These are phyloP conservation scores for Pan troglodytes DNA, from an alignment of 2,113 vertebrate genomes.

Conservation along the genomic window NHGRI_mPanTro3-v2.1_pri NC_072421.2:8741001-8741500, in stretches of 20 bases:
- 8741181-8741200: neutral
- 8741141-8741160: neutral
- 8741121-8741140: neutral
- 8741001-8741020: neutral
- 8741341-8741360: neutral
- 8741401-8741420: neutral
- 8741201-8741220: neutral
- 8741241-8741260: too few relatives aligned
- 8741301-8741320: neutral
- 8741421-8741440: neutral
- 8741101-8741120: neutral
- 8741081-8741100: neutral
- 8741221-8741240: too few relatives aligned
- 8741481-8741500: too few relatives aligned
- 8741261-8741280: too few relatives aligned
- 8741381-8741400: neutral
- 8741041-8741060: neutral
- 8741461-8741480: too few relatives aligned
- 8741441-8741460: neutral
- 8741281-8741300: too few relatives aligned
- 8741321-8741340: too few relatives aligned
- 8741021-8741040: neutral
- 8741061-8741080: neutral
- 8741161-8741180: too few relatives aligned
- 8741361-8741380: neutral